phyloP scores from a whole-genome alignment of 1,140 invertebrate genomes.

The Heliconius eleuchia region DNA sequence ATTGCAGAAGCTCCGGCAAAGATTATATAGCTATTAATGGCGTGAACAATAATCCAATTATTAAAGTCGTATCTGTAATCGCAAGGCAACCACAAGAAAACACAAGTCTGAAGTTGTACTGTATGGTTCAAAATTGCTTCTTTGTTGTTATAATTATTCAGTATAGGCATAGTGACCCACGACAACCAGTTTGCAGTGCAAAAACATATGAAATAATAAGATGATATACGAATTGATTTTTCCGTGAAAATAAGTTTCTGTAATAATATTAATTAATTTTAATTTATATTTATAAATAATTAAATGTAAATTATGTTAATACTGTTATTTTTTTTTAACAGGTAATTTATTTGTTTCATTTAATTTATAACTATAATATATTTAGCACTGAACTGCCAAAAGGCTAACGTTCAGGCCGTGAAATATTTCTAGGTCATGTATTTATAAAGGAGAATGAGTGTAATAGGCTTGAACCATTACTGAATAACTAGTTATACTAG shows the following conservation, averaged over 20 bases:
- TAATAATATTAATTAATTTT: constrained; percentile 31
- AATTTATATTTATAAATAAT: neutral
- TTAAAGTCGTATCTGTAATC: constrained; percentile 50
- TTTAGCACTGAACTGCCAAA: no score
- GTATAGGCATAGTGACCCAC: constrained; percentile 44
- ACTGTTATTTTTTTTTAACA: neutral
- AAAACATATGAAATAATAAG: constrained; percentile 44
- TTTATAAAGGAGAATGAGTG: no score
- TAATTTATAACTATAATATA: no score
- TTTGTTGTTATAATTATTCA: constrained; percentile 49
- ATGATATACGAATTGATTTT: constrained; percentile 40
- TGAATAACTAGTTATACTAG: no score
- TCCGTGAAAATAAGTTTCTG: constrained; percentile 49
- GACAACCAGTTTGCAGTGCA: constrained; percentile 40
- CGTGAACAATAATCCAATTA: constrained; percentile 46
- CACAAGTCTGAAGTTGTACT: constrained; percentile 43
- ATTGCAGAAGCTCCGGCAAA: constrained; percentile 38
- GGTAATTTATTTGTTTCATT: no score
- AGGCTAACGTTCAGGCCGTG: no score
- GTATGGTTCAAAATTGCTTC: constrained; percentile 47
- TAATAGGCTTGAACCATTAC: no score
- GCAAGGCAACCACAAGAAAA: constrained; percentile 55
- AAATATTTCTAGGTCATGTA: no score
- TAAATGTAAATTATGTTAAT: neutral
- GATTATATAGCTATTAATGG: constrained; percentile 38